Conservation (phyloP, 2,113 vertebrate genomes). For the Canis aureus region DNA sequence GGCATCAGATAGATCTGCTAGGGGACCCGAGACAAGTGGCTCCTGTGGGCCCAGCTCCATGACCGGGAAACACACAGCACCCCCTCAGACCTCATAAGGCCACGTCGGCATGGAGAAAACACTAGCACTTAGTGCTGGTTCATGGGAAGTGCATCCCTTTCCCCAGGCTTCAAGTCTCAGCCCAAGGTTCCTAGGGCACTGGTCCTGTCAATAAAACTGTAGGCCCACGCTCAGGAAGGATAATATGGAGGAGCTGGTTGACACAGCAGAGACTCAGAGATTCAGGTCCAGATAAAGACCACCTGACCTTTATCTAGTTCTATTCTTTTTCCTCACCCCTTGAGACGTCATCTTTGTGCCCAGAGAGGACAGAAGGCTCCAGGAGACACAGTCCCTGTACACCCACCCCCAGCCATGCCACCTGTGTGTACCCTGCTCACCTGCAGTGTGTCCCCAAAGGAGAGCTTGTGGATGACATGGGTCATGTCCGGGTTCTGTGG, state of each 20-base stretch:
- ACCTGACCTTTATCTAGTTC: too few species aligned
- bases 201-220: fast-evolving
- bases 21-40: not conserved
- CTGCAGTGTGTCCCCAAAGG: slow-evolving; percentile 96
- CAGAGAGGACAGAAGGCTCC: not conserved
- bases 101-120: not conserved
- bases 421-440: slow-evolving; percentile 82
- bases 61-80: fast-evolving
- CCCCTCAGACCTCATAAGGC: not conserved
- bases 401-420: not conserved
- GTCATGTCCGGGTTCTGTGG: slow-evolving; percentile 99
- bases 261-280: not conserved
- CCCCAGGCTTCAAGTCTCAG: not conserved
- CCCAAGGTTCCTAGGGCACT: fast-evolving
- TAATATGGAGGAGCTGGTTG: fast-evolving
- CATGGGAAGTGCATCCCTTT: too few species aligned
- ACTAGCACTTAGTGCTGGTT: not conserved
- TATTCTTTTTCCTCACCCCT: too few species aligned
- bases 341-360: too few species aligned
- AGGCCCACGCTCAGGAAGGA: fast-evolving
- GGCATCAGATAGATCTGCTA: not conserved
- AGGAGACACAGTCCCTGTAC: fast-evolving
- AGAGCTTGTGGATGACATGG: slow-evolving; percentile 96
- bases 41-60: not conserved
- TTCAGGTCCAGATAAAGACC: too few species aligned